Percentiles rank a stretch among this genome's conserved stretches.
Conservation (phyloP, 2,888 invertebrate species). For the Plusia festucae region DNA sequence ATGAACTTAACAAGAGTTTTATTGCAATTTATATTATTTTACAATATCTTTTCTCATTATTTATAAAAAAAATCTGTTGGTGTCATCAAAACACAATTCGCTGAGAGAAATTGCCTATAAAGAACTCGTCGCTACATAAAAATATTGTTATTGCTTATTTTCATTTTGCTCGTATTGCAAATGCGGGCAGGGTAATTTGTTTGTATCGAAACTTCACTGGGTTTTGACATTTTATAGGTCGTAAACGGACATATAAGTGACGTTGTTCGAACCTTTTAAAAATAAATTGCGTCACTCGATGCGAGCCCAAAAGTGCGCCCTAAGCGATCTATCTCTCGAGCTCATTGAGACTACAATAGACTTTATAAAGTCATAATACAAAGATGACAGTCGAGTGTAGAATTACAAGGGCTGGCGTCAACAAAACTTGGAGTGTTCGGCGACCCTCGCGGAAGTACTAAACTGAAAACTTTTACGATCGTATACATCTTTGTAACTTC, state of each 20-base stretch:
- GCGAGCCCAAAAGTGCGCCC: conserved; percentile 7
- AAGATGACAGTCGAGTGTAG: conserved; percentile 53
- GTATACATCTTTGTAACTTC: conserved; percentile 61
- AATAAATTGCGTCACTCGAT: conserved; percentile 27
- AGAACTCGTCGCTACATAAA: conserved; percentile 47
- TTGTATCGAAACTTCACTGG: conserved; percentile 41
- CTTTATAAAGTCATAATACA: conserved; percentile 38
- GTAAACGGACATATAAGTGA: conserved; percentile 39
- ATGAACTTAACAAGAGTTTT: conserved; percentile 1
- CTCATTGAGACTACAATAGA: conserved; percentile 28
- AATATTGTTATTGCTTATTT: conserved; percentile 56
- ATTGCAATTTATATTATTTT: not conserved
- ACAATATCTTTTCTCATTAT: conserved; percentile 16
- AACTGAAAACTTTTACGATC: conserved; percentile 65
- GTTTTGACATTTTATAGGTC: conserved; percentile 40
- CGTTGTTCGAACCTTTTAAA: conserved; percentile 45
- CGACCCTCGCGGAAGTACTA: conserved; percentile 59
- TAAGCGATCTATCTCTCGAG: conserved; percentile 31
- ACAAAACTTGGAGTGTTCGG: conserved; percentile 38
- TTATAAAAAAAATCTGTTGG: conserved; percentile 24
- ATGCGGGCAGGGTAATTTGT: conserved; percentile 42
- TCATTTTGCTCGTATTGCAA: conserved; percentile 42
- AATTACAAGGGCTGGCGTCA: conserved; percentile 41
- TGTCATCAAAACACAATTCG: conserved; percentile 39
- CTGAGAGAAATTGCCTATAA: conserved; percentile 48